These are phyloP conservation scores for Lagorchestes hirsutus DNA, from an alignment of 2,797 vertebrate genomes.

Conservation along the genomic window DNA sequence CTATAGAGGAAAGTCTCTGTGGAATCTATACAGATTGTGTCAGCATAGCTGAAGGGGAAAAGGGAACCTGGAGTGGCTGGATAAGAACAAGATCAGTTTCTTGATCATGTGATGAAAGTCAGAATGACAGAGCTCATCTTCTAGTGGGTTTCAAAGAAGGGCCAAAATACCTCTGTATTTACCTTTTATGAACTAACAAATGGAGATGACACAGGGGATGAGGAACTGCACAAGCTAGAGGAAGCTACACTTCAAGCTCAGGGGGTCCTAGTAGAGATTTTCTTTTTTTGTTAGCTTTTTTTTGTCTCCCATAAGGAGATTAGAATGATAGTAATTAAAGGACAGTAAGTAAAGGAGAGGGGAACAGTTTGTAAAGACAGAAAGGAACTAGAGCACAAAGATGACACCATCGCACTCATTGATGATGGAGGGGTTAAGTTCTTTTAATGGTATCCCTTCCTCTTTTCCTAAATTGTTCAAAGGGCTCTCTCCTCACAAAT, in stretches of 20 bases:
- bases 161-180: conserved; percentile 96
- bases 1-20: conserved; percentile 94
- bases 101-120: conserved; percentile 98
- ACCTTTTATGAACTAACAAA: conserved; percentile 94
- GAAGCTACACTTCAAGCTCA: conserved; percentile 94
- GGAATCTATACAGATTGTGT: conserved; percentile 95
- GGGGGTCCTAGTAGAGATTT: conserved; percentile 87
- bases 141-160: conserved; percentile 95
- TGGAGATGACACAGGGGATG: conserved; percentile 93
- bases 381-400: conserved; percentile 93
- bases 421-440: conserved; percentile 97
- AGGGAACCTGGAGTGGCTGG: conserved; percentile 98
- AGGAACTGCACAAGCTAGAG: conserved; percentile 97
- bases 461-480: conserved; percentile 68
- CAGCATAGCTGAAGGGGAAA: conserved; percentile 98
- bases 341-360: neutral
- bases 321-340: neutral
- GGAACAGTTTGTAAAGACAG: neutral
- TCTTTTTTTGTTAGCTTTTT: neutral
- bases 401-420: conserved; percentile 94
- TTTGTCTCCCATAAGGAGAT: neutral
- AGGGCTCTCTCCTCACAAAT: conserved; percentile 59
- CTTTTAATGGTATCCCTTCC: conserved; percentile 88
- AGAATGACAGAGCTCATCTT: conserved; percentile 98
- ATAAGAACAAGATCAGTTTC: conserved; percentile 98